Conservation (phyloP, 2,888 invertebrate genomes). For the Iphiclides podalirius region DNA sequence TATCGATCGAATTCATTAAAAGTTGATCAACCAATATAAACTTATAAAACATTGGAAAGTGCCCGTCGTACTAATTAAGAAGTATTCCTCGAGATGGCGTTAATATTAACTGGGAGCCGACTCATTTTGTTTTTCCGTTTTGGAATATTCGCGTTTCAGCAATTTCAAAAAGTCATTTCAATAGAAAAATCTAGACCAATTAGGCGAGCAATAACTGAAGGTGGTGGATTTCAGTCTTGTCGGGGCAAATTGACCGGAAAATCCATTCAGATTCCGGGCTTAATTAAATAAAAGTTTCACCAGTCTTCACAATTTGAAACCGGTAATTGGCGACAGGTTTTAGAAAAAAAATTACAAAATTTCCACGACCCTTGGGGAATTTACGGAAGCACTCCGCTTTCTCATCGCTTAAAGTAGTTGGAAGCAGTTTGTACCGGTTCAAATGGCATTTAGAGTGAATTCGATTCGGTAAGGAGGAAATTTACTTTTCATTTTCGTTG, state of each 20-base stretch:
- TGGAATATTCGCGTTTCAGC: background rate
- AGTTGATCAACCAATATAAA: constrained; percentile 1
- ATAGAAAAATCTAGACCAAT: constrained; percentile 21
- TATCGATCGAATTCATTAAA: background rate
- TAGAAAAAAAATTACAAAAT: constrained; percentile 24
- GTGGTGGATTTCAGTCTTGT: constrained; percentile 14
- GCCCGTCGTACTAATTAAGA: background rate
- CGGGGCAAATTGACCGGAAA: constrained; percentile 20
- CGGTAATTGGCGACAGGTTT: constrained; percentile 29
- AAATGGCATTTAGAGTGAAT: constrained; percentile 11
- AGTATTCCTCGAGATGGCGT: constrained; percentile 13
- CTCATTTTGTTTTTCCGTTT: background rate
- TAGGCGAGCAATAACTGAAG: constrained; percentile 18
- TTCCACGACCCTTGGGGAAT: constrained; percentile 14
- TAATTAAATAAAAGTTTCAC: constrained; percentile 25
- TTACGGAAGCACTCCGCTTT: constrained; percentile 14
- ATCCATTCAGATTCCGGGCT: constrained; percentile 19
- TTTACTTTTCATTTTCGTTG: background rate
- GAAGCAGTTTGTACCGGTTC: constrained; percentile 11
- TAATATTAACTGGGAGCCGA: background rate
- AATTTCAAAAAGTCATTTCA: constrained; percentile 8
- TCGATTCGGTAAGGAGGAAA: constrained; percentile 2
- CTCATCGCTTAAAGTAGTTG: constrained; percentile 18
- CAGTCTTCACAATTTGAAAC: constrained; percentile 24
- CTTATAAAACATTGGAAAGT: background rate